These are phyloP conservation scores for Tetramorium alpestre DNA, from an alignment of 1,140 invertebrate species.

Conservation along the genomic window DNA sequence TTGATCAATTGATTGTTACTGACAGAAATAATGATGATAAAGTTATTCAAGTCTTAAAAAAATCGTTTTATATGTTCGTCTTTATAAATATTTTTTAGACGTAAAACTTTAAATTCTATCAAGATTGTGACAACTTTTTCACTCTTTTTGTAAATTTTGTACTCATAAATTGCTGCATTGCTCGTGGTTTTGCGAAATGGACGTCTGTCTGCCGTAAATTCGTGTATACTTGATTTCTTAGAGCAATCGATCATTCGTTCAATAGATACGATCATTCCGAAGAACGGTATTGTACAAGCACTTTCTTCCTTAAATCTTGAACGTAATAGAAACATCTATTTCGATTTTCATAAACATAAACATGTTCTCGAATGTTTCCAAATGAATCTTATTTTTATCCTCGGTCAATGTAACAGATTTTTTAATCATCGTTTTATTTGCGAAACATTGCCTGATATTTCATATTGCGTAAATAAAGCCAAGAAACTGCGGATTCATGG, in stretches of 20 bases:
- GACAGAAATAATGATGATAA: not conserved
- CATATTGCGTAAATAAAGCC: not conserved
- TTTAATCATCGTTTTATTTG: not conserved
- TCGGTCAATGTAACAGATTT: not conserved
- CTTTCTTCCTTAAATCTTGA: not conserved
- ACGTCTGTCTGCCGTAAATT: not conserved
- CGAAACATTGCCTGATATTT: not conserved
- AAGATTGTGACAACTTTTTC: not conserved
- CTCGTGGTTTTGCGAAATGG: not conserved
- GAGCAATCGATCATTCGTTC: not conserved
- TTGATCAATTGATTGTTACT: not conserved
- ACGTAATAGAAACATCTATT: not conserved
- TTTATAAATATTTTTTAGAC: not conserved
- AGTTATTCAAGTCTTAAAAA: not conserved
- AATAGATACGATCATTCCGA: not conserved
- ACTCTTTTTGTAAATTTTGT: not conserved
- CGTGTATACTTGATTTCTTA: not conserved
- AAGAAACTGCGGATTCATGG: not conserved
- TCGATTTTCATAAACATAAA: not conserved
- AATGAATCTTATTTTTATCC: not conserved
- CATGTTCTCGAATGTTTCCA: not conserved
- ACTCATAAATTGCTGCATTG: not conserved
- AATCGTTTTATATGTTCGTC: not conserved
- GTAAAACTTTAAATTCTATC: conserved; percentile 5
- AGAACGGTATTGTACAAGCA: not conserved